Evolutionary conservation across 53 echinoderm and acorn worm species (phyloP).

Genomic region (Patiria pectinifera): DNA sequence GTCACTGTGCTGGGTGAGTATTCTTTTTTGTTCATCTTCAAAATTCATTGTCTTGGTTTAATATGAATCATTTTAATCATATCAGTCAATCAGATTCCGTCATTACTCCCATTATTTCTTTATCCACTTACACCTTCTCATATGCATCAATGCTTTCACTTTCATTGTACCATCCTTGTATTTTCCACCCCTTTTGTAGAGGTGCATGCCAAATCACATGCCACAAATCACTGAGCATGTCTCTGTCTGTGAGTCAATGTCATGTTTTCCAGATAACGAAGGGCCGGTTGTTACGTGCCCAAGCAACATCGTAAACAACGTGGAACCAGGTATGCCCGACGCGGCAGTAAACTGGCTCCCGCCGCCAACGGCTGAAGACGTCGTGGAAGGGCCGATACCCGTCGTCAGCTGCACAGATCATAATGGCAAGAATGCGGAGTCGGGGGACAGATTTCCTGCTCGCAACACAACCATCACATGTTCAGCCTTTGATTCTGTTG

Average conservation of each 20-base stretch:
- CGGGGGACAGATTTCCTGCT: background rate
- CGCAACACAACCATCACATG: background rate
- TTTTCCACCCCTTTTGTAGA: background rate
- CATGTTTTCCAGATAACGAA: background rate
- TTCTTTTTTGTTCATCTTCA: background rate
- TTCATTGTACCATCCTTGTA: background rate
- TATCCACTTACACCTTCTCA: background rate
- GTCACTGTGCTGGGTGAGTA: constrained; percentile 1
- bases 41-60: background rate
- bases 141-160: background rate
- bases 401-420: background rate
- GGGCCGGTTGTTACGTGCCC: background rate
- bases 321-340: background rate
- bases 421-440: background rate
- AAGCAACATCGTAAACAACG: background rate
- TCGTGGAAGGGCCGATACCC: background rate
- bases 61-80: background rate
- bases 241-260: background rate
- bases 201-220: background rate
- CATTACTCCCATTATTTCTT: background rate
- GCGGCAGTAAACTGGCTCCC: background rate
- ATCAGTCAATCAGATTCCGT: background rate
- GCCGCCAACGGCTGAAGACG: background rate
- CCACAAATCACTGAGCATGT: background rate
- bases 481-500: background rate